Evolutionary conservation across 2,113 vertebrate genomes (phyloP).

Genomic region (Acrocephalus kingi): DNA sequence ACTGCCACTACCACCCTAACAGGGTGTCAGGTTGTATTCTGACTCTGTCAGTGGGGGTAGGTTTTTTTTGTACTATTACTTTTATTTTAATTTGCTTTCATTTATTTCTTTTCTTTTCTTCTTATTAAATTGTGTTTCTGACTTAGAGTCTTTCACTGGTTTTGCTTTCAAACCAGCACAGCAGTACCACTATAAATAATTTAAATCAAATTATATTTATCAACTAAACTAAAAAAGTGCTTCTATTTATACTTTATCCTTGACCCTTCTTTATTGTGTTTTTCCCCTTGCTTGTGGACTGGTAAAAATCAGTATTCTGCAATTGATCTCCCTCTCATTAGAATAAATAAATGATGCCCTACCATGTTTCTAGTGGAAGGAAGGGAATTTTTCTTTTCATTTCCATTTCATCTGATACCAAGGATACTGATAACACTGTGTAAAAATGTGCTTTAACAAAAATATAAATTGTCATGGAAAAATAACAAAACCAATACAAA

Average conservation of each 20-base stretch:
- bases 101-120: too few species aligned
- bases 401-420: neutral
- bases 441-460: neutral
- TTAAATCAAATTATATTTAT: conserved; percentile 47
- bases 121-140: too few species aligned
- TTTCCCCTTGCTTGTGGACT: neutral
- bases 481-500: neutral
- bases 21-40: too few species aligned
- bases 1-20: too few species aligned
- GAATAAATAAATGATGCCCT: neutral
- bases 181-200: conserved; percentile 25
- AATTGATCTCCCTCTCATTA: neutral
- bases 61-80: too few species aligned
- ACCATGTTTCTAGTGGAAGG: neutral
- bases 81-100: too few species aligned
- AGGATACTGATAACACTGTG: neutral
- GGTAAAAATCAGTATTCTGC: conserved; percentile 5
- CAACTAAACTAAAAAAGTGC: neutral
- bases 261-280: neutral
- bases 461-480: neutral
- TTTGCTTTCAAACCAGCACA: too few species aligned
- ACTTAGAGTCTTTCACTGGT: too few species aligned
- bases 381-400: neutral
- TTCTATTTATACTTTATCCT: neutral
- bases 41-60: too few species aligned